phyloP scores from a whole-genome alignment of 64 coral and sea anemone genomes.

The Porites australiensis region DNA sequence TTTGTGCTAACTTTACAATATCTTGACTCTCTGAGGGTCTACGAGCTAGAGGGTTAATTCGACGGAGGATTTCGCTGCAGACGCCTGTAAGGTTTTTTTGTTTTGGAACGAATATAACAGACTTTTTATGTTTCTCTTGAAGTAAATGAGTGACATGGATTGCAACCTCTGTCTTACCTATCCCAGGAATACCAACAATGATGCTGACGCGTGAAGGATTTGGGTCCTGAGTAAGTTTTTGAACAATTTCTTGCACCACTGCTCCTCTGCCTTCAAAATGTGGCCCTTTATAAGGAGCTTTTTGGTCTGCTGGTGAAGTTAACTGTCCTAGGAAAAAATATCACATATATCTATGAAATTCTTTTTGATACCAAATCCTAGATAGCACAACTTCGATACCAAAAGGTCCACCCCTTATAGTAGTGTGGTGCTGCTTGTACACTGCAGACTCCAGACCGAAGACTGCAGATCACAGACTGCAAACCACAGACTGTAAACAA shows the following conservation, averaged over 20 bases:
- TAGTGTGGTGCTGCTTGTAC: too few species aligned
- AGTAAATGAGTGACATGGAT: neutral
- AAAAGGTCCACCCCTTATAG: too few species aligned
- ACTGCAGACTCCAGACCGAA: too few species aligned
- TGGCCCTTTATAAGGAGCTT: neutral
- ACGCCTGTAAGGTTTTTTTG: neutral
- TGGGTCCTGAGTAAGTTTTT: neutral
- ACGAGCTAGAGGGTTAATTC: neutral
- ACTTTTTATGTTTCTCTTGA: too few species aligned
- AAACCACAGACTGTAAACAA: too few species aligned
- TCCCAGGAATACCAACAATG: neutral
- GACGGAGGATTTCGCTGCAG: neutral
- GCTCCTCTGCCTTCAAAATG: neutral
- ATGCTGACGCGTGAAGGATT: neutral
- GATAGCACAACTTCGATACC: too few species aligned
- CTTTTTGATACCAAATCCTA: too few species aligned
- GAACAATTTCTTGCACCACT: neutral
- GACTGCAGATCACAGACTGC: too few species aligned
- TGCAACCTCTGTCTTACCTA: constrained; percentile 5
- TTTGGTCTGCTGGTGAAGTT: neutral
- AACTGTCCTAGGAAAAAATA: too few species aligned
- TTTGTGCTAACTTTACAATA: neutral
- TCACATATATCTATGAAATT: too few species aligned
- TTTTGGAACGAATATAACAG: neutral
- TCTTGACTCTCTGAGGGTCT: neutral